Conservation (phyloP, 2,797 vertebrate genomes). For the Eleutherodactylus coqui region DNA sequence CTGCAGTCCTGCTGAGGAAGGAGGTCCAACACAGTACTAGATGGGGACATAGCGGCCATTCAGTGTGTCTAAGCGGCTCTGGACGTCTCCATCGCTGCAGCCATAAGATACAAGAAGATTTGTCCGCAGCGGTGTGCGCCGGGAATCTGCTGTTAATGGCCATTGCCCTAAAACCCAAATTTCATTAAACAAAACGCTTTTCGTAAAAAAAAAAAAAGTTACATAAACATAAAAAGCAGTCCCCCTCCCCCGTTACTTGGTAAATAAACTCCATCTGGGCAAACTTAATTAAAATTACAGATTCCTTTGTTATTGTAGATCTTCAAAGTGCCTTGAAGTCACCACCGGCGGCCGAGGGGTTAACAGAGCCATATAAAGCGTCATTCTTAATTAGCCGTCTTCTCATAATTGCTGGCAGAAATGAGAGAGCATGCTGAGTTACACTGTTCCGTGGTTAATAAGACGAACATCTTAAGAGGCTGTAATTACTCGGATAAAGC, state of each 20-base stretch:
- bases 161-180: not conserved
- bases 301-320: constrained; percentile 54
- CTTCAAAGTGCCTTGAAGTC: constrained; percentile 55
- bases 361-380: constrained; percentile 50
- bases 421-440: constrained; percentile 50
- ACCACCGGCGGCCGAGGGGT: constrained; percentile 11
- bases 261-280: constrained; percentile 61
- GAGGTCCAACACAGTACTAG: too few species aligned
- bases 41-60: too few species aligned
- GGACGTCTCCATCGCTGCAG: not conserved
- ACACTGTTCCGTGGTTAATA: constrained; percentile 43
- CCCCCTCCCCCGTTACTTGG: not conserved
- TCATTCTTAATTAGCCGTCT: constrained; percentile 60
- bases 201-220: constrained; percentile 15
- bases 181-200: constrained; percentile 42
- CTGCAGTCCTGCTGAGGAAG: too few species aligned
- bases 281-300: constrained; percentile 60
- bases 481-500: constrained; percentile 45
- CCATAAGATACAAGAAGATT: not conserved
- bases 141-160: not conserved
- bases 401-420: constrained; percentile 52
- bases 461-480: constrained; percentile 43
- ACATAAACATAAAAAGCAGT: constrained; percentile 49
- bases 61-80: too few species aligned
- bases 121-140: not conserved